A percentile compares a stretch with the other conserved stretches of the same genome.
These are phyloP conservation scores for Loriculus beryllinus DNA, from an alignment of 2,797 vertebrate species.

Conservation along the genomic window DNA sequence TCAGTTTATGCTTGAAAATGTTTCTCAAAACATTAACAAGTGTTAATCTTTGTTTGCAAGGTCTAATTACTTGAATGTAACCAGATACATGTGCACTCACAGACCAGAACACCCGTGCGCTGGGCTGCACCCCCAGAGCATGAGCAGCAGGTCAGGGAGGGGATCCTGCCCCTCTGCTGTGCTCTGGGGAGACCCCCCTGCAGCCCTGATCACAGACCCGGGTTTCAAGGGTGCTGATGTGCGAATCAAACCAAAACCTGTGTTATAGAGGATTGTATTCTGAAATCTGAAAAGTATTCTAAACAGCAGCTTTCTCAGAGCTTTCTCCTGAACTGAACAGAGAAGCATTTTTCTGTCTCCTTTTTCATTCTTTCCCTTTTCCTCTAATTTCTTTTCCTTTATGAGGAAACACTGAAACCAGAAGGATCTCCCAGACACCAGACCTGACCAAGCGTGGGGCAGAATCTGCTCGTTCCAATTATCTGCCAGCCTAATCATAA, in stretches of 20 bases:
- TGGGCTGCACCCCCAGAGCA: background rate
- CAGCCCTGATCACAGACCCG: background rate
- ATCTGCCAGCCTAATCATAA: constrained; percentile 79
- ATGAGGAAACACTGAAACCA: constrained; percentile 34
- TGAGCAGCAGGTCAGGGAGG: background rate
- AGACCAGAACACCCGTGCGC: background rate
- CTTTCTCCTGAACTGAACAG: background rate
- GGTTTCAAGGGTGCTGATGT: background rate
- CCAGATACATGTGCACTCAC: background rate
- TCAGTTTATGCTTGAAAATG: background rate
- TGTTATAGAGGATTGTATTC: background rate
- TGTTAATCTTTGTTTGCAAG: background rate
- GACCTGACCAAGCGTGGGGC: constrained; percentile 72
- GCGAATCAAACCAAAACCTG: background rate
- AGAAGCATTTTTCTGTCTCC: background rate
- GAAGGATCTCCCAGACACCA: constrained; percentile 70
- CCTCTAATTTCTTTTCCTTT: background rate
- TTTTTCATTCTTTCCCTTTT: background rate
- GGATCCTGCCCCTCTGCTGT: background rate
- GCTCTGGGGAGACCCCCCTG: background rate
- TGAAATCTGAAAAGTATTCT: constrained; percentile 23
- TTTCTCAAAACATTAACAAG: background rate
- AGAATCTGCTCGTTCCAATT: constrained; percentile 79
- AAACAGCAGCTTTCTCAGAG: background rate
- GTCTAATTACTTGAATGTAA: background rate